Percentiles rank a stretch among this genome's conserved stretches.
Conservation (phyloP, 1,140 invertebrate species). For the Sesamia nonagrioides region DNA sequence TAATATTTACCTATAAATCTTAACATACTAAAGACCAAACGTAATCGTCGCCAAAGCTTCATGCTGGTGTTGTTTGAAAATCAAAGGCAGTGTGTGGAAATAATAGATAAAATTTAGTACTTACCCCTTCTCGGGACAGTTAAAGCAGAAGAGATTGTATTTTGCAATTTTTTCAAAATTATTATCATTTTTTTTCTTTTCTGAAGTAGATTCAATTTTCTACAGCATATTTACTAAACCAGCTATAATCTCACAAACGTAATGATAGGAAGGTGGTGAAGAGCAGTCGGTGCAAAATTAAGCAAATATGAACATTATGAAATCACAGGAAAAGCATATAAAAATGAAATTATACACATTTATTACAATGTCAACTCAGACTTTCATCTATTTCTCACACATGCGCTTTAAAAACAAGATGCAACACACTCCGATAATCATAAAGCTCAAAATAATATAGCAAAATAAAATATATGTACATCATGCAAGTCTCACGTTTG, state of each 20-base stretch:
- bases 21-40: conserved; percentile 60
- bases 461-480: conserved; percentile 75
- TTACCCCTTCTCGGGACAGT: conserved; percentile 50
- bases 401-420: conserved; percentile 78
- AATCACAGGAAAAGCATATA: conserved; percentile 82
- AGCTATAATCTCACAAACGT: conserved; percentile 52
- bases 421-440: conserved; percentile 61
- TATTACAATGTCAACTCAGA: conserved; percentile 54
- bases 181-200: not conserved
- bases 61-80: conserved; percentile 45
- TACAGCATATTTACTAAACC: not conserved
- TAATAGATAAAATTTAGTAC: conserved; percentile 50
- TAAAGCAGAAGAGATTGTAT: not conserved
- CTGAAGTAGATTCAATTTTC: not conserved
- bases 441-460: conserved; percentile 75
- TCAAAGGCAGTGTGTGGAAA: conserved; percentile 48
- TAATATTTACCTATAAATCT: not conserved
- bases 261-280: conserved; percentile 62
- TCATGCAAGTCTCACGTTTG: conserved; percentile 86
- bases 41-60: conserved; percentile 39
- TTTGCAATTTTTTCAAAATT: not conserved
- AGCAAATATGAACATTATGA: conserved; percentile 85
- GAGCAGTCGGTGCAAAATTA: conserved; percentile 74
- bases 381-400: conserved; percentile 81
- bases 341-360: conserved; percentile 65